These are phyloP conservation scores for Austrolebias charrua DNA, from an alignment of 2,797 vertebrate genomes.

Conservation along the genomic window DNA sequence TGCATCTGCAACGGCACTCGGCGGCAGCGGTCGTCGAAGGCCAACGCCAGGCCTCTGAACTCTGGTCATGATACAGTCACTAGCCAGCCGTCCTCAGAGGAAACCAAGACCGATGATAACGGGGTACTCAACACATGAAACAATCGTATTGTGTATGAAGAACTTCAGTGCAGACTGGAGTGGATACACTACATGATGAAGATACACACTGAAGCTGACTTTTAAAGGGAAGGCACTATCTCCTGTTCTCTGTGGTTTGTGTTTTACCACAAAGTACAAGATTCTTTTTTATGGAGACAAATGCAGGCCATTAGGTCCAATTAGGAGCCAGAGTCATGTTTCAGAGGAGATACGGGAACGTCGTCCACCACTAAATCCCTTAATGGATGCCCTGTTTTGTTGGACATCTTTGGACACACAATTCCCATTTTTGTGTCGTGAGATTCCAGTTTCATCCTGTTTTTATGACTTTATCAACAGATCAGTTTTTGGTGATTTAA, in stretches of 20 bases:
- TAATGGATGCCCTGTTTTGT: slow-evolving; percentile 9
- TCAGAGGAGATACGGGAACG: slow-evolving; percentile 13
- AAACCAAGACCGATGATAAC: slow-evolving; percentile 63
- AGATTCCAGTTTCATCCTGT: slow-evolving; percentile 10
- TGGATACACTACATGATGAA: slow-evolving; percentile 1
- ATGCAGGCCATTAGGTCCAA: background rate
- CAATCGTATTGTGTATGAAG: background rate
- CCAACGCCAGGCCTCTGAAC: slow-evolving; percentile 69
- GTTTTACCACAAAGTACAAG: no score
- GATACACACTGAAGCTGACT: slow-evolving; percentile 18
- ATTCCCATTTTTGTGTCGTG: slow-evolving; percentile 4
- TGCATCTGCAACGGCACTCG: slow-evolving; percentile 82
- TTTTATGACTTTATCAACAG: background rate
- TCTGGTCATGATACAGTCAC: slow-evolving; percentile 69
- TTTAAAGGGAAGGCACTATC: background rate
- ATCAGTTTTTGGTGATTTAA: slow-evolving; percentile 9
- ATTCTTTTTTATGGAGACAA: no score
- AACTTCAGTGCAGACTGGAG: slow-evolving; percentile 11
- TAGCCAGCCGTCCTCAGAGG: slow-evolving; percentile 72
- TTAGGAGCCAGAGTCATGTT: slow-evolving; percentile 2
- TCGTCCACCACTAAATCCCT: slow-evolving; percentile 16
- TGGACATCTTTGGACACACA: slow-evolving; percentile 18
- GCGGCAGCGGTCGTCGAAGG: slow-evolving; percentile 74
- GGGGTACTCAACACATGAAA: slow-evolving; percentile 67
- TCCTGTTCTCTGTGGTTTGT: no score